phyloP scores from a whole-genome alignment of 2,797 vertebrate genomes.

The Silurus lanzhouensis region DNA sequence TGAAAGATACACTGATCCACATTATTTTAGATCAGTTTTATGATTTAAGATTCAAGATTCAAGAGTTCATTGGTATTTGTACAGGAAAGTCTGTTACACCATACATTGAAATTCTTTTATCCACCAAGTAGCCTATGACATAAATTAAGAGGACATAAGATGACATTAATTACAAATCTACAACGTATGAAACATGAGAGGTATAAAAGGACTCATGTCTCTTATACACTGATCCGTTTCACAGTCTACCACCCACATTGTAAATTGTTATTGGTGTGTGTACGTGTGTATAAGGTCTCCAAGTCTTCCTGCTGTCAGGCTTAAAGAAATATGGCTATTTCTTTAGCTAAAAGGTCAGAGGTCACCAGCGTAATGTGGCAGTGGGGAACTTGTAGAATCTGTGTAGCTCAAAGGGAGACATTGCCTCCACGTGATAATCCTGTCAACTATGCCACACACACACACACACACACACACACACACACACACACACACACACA shows the following conservation, averaged over 20 bases:
- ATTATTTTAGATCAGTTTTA: neutral
- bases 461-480: neutral
- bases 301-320: conserved; percentile 43
- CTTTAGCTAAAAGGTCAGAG: conserved; percentile 59
- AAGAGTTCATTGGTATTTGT: too few relatives aligned
- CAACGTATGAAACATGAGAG: too few relatives aligned
- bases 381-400: conserved; percentile 17
- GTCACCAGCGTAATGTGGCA: conserved; percentile 52
- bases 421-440: conserved; percentile 25
- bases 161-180: too few relatives aligned
- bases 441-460: conserved; percentile 6
- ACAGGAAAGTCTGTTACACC: too few relatives aligned
- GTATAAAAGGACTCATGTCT: conserved; percentile 4
- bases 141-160: too few relatives aligned
- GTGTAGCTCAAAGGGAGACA: conserved; percentile 5
- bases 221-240: neutral
- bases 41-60: too few relatives aligned
- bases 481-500: conserved; percentile 13
- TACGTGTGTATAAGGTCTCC: neutral
- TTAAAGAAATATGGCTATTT: conserved; percentile 55
- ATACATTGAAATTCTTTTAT: too few relatives aligned
- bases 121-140: too few relatives aligned
- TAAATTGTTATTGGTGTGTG: conserved; percentile 22
- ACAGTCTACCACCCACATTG: conserved; percentile 26
- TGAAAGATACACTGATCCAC: neutral